phyloP scores from a whole-genome alignment of 2,797 vertebrate genomes.

The Sebastes diaconus region DNA sequence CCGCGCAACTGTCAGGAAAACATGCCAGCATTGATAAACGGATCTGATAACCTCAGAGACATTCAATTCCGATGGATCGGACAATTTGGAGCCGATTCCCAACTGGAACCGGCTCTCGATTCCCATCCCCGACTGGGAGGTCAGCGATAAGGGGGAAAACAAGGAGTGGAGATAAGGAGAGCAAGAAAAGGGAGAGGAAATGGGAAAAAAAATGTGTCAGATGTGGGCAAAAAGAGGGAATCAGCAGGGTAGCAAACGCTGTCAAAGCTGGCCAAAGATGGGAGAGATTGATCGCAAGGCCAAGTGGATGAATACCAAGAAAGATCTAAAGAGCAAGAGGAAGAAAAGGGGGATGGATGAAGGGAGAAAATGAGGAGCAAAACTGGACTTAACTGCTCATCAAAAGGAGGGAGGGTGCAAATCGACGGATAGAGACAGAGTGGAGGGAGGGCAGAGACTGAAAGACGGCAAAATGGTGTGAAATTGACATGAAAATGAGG shows the following conservation, averaged over 20 bases:
- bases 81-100: not conserved
- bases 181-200: not conserved
- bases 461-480: conserved; percentile 41
- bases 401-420: conserved; percentile 24
- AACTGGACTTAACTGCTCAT: conserved; percentile 42
- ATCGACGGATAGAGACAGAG: conserved; percentile 18
- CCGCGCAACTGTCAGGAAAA: not conserved
- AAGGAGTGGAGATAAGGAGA: not conserved
- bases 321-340: conserved; percentile 35
- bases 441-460: conserved; percentile 12
- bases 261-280: conserved; percentile 35
- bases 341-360: not conserved
- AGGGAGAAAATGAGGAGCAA: conserved; percentile 25
- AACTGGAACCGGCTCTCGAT: not conserved
- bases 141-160: not conserved
- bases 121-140: not conserved
- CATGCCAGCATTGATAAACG: not conserved
- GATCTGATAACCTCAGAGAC: not conserved
- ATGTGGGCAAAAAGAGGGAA: not conserved
- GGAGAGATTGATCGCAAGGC: conserved; percentile 36
- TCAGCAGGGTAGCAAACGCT: conserved; percentile 1
- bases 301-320: conserved; percentile 41
- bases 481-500: conserved; percentile 72
- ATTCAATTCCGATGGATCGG: not conserved
- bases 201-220: not conserved